Percentiles rank a stretch among this genome's conserved stretches.
These are phyloP conservation scores for Horisme vitalbata DNA, from an alignment of 2,888 invertebrate genomes.

Conservation along the genomic window DNA sequence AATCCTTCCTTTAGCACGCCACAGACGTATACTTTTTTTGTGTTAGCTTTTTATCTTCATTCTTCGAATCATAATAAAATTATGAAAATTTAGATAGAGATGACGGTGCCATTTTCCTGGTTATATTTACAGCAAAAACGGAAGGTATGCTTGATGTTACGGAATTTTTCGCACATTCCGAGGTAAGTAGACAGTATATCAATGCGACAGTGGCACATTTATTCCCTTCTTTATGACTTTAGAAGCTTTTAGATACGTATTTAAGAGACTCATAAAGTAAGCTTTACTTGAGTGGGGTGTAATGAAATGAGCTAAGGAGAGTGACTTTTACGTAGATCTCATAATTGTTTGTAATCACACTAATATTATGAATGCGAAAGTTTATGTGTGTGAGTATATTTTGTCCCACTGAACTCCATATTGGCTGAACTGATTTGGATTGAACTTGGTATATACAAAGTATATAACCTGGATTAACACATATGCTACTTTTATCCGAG, in stretches of 20 bases:
- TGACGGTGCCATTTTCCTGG: constrained; percentile 7
- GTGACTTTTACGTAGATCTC: constrained; percentile 33
- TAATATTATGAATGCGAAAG: no score
- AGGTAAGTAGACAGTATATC: constrained; percentile 20
- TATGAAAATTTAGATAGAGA: no score
- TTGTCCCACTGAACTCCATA: no score
- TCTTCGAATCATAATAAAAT: constrained; percentile 8
- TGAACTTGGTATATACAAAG: no score
- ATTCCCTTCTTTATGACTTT: constrained; percentile 44
- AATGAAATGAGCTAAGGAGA: constrained; percentile 38
- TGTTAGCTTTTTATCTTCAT: constrained; percentile 1
- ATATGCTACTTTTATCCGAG: no score
- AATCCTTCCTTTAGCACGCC: not conserved
- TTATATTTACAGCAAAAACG: constrained; percentile 1
- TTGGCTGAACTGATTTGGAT: no score
- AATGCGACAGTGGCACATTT: constrained; percentile 34
- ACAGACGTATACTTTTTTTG: not conserved
- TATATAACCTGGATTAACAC: no score
- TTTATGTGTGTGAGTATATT: no score
- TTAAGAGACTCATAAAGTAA: constrained; percentile 44
- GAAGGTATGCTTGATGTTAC: constrained; percentile 13
- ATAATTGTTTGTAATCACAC: constrained; percentile 33
- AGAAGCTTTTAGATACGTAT: constrained; percentile 42
- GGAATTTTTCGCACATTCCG: constrained; percentile 9
- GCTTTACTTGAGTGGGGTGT: constrained; percentile 34